Base-by-base conservation (phyloP, 53 echinoderm and acorn worm species). In the Mesocentrotus franciscanus region DNA sequence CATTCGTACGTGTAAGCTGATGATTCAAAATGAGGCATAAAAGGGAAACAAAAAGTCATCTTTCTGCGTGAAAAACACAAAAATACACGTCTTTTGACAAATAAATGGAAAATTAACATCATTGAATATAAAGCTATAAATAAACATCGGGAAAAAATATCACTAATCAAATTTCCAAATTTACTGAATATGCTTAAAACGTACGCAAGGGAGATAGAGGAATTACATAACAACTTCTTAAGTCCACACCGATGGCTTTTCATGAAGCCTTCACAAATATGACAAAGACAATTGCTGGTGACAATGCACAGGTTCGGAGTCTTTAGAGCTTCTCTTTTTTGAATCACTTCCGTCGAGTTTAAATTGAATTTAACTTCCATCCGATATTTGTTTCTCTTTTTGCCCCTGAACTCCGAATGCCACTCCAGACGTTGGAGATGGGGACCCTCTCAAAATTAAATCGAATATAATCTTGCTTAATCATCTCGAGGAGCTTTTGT, bases 301-400 rank as follows among this genome's bases (percentile, higher is more conserved):
- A 87, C 87, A 87, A 87, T 87, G 13, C 29, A 27, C 87, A 87
- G 87, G 87, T 87, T 59, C 12, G 1, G 4, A 17, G 92, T 34
- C 70, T 62, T 35, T 64, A 20, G 70, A 68, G 66, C 92, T 70
- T 11, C 74, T 92, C 60, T 34, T 92, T 64, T 81, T 93, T 93
- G 94, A 93, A 79, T 93, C 94, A 93, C 94, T 93, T 93, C 94
- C 94, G 79, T 33, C 27, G 83, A 30, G 33, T 55, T 55, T 57
- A 93, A 93, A 93, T 93, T 93, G 58, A 93, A 93, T 93, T 93
- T 93, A 35, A 32, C 70, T 61, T 61, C 56, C 94, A 81, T 93
- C 94, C 94, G 94, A 93, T 81, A 56, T 56, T 61, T 92, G 62
- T 92, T 39, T 92, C 92, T 92, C 57, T 27, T 56, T 76, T 10